Evolutionary conservation across 2,797 vertebrate species (phyloP).

Genomic region (Rhinella marina): DNA sequence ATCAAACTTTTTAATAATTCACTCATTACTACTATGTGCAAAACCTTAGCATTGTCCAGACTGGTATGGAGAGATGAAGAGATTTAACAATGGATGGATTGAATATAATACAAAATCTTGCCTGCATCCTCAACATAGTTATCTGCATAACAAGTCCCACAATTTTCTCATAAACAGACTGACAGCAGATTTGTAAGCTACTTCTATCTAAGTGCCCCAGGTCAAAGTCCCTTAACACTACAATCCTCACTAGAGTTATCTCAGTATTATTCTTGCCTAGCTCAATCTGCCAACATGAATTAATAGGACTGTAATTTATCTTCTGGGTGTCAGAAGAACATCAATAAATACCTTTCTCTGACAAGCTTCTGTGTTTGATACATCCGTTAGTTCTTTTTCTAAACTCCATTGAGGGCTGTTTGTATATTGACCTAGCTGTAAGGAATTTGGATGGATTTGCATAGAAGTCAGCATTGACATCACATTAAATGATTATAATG

Average conservation of each 20-base stretch:
- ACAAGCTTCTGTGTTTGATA: conserved; percentile 49
- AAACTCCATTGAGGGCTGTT: not conserved
- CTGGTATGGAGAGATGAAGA: not conserved
- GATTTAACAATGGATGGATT: not conserved
- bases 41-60: not conserved
- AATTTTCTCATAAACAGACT: conserved; percentile 51
- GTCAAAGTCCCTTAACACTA: conserved; percentile 60
- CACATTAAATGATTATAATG: not conserved
- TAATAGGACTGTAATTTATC: conserved; percentile 63
- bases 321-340: conserved; percentile 59
- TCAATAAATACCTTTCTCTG: conserved; percentile 57
- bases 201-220: conserved; percentile 62
- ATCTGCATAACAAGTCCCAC: conserved; percentile 37
- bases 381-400: conserved; percentile 34
- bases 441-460: not conserved
- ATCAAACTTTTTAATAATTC: no score
- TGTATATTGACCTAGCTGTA: conserved; percentile 7
- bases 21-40: not conserved
- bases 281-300: conserved; percentile 61
- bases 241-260: conserved; percentile 54
- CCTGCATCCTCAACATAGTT: conserved; percentile 2
- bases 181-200: conserved; percentile 60
- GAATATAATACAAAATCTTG: not conserved
- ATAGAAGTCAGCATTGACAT: conserved; percentile 2
- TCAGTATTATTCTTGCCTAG: conserved; percentile 58